A percentile compares a stretch with the other conserved stretches of the same genome.
Conservation (phyloP, 2,113 vertebrate genomes). For the Cromileptes altivelis region DNA sequence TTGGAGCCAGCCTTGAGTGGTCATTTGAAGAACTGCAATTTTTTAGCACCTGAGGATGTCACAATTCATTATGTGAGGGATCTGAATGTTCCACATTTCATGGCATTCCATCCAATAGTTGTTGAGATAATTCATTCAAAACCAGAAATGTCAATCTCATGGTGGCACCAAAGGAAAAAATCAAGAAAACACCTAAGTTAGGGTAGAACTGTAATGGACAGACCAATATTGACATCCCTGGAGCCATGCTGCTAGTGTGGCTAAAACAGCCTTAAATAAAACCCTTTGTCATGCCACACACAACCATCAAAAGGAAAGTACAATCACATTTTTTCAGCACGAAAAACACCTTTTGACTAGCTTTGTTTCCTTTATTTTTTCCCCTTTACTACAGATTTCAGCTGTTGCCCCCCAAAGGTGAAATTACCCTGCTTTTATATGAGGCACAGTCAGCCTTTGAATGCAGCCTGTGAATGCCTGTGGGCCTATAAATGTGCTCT, state of each 20-base stretch:
- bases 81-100: background rate
- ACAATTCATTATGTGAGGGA: background rate
- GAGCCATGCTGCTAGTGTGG: background rate
- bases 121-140: background rate
- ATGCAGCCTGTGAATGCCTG: slow-evolving; percentile 79
- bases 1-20: too few relatives aligned
- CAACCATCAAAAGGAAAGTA: slow-evolving; percentile 14
- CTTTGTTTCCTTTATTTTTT: slow-evolving; percentile 50
- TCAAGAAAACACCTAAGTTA: background rate
- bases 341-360: slow-evolving; percentile 52
- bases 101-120: background rate
- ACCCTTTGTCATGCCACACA: slow-evolving; percentile 1
- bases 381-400: slow-evolving; percentile 66
- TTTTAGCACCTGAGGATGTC: too few relatives aligned
- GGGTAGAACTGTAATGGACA: background rate
- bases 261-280: background rate
- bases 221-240: background rate
- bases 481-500: slow-evolving; percentile 84
- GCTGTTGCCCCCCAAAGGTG: slow-evolving; percentile 76
- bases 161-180: background rate
- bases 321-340: slow-evolving; percentile 54
- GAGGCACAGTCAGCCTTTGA: slow-evolving; percentile 78
- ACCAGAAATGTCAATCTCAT: background rate
- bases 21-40: too few relatives aligned
- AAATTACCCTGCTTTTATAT: slow-evolving; percentile 79